Base-by-base conservation (phyloP, 2,113 vertebrate genomes). In the Psettodes erumei region DNA sequence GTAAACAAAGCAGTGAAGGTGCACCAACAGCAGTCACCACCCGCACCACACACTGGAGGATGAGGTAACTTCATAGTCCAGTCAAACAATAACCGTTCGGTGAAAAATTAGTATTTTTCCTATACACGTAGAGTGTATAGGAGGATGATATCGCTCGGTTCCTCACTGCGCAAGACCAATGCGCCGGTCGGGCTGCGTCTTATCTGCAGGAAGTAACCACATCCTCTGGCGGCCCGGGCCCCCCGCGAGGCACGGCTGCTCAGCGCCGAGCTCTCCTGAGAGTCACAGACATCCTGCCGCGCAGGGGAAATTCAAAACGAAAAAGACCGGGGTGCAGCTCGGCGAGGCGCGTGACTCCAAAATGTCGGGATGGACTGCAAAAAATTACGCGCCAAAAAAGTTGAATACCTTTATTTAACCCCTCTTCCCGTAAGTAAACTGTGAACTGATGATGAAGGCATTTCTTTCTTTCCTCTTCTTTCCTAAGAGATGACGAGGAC, bases 201-300 rank as follows among this genome's bases (percentile, higher is more conserved):
- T 85, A 88, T 85, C 73, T 82, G 71, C 89, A 94, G 93, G 94
- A 95, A 94, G 87, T 72, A 43, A 92, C 88, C 88, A 86, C 90
- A 94, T 93, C 88, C 90, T 88, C 85, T 77, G 65, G 83, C 63
- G 75, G 70, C 71, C 62, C 75, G 65, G 86, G n/a, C n/a, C n/a
- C 77, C 82, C 32, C 75, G 56, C 43, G 75, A 82, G 83, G 78
- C 85, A 28, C 64, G 16, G 68, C 77, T 53, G 77, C 82, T 71
- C 51, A 87, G 85, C 73, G 60, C 63, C 58, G 77, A 71, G 71
- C 71, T 83, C 88, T 83, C 84, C 45, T 56, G 86, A 91, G 89
- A 83, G 74, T 40, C 30, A 35, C 66, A 56, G 65, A 89, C 88
- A 89, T 91, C 92, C 91, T 89, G 92, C 47, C 82, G 79, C 83